phyloP scores from a whole-genome alignment of 2,797 vertebrate genomes.

The Gymnocypris eckloni region DNA sequence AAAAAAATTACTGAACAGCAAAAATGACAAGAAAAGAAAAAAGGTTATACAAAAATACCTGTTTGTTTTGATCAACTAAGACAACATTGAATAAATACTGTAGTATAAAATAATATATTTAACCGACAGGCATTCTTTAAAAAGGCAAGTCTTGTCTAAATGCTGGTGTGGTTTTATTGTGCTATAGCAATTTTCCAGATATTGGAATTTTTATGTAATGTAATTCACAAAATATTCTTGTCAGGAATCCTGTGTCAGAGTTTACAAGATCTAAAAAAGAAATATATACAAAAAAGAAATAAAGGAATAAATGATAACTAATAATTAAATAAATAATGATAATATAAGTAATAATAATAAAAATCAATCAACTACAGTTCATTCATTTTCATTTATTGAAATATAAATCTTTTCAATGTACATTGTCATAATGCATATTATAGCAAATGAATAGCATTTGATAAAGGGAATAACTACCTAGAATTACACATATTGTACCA shows the following conservation, averaged over 20 bases:
- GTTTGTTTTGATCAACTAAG: background rate
- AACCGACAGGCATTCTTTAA: background rate
- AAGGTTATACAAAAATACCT: background rate
- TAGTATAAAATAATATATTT: background rate
- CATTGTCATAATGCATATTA: slow-evolving; percentile 82
- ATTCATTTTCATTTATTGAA: slow-evolving; percentile 97
- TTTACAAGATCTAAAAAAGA: too few relatives aligned
- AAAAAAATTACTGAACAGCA: background rate
- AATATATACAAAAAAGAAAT: too few relatives aligned
- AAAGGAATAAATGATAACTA: too few relatives aligned
- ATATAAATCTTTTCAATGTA: slow-evolving; percentile 98
- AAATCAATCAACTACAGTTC: slow-evolving; percentile 43
- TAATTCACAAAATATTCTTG: background rate
- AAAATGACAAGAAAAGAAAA: background rate
- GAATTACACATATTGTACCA: slow-evolving; percentile 75
- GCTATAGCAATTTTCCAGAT: background rate
- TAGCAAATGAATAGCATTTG: slow-evolving; percentile 73
- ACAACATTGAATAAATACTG: background rate
- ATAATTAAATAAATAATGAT: too few relatives aligned
- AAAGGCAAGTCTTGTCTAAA: background rate
- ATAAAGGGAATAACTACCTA: slow-evolving; percentile 74
- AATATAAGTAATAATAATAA: too few relatives aligned
- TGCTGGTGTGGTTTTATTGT: background rate
- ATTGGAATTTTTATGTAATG: background rate
- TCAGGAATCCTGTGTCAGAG: too few relatives aligned